Evolutionary conservation across 2,113 vertebrate genomes (phyloP), one percentile per base, ranked within the genome.

Genomic region (Mesitornis unicolor): DNA sequence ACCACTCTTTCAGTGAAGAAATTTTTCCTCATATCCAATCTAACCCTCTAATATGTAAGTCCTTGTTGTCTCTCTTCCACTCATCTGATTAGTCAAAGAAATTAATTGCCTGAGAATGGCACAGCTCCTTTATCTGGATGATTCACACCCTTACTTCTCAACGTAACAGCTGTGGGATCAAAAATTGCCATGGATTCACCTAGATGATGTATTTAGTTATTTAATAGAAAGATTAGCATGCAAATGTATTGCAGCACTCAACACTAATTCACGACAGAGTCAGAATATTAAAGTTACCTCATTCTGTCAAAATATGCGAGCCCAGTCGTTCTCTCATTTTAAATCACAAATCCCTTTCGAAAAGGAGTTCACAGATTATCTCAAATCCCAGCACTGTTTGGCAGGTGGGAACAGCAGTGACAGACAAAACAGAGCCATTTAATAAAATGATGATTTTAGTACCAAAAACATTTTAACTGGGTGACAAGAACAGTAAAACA

Each of bases 301-400:
- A 96, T 96, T 96, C 93, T 88, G 82, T 96, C 95, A 95, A 84
- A 92, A 96, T 88, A 86, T 11, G 63, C 73, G 84, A 8, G 56
- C 47, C 86, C 91, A 75, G 64, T 51, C 70, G 71, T 92, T 70
- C 51, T 77, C 83, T 84, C 76, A 53, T 59, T 90, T 92, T 60
- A 64, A 92, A 71, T 51, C 42, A 93, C 57, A 95, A 95, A 92
- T 95, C 76, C 68, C 71, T 90, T 68, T 74, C 51, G 87, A 84
- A 77, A 83, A 80, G 11, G 50, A 95, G 90, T 64, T 92, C 73
- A 84, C 35, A 81, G 76, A 89, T 95, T 91, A 89, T 89, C 69
- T 78, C 64, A 95, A 95, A 95, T 95, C 91, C 89, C 83, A 75
- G 80, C n/a, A 20, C 83, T 84, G 59, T 84, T 81, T 93, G 80